These are phyloP conservation scores for Drosophila pseudoobscura DNA, from an alignment of 1,140 invertebrate genomes.

Conservation along the genomic window DNA sequence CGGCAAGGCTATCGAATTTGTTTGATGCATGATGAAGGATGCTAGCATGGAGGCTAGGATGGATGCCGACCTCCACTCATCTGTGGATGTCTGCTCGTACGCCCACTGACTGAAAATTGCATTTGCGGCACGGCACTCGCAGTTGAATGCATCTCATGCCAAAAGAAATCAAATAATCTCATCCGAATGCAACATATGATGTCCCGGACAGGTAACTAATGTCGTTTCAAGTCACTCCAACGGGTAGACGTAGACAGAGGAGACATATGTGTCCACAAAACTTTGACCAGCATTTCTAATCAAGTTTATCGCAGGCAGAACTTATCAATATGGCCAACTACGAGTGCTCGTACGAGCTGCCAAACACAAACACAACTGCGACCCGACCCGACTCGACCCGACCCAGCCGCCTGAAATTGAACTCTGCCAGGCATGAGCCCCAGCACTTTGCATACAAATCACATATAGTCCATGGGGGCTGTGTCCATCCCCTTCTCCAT, in stretches of 20 bases:
- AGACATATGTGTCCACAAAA: conserved; percentile 32
- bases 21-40: conserved; percentile 58
- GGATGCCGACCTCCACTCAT: background rate
- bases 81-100: conserved; percentile 17
- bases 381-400: conserved; percentile 24
- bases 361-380: conserved; percentile 56
- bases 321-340: conserved; percentile 76
- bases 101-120: conserved; percentile 59
- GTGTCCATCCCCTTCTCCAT: conserved; percentile 1
- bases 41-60: background rate
- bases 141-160: conserved; percentile 64
- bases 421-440: conserved; percentile 56
- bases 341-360: conserved; percentile 18
- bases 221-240: conserved; percentile 12
- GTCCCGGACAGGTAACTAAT: conserved; percentile 22
- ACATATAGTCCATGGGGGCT: conserved; percentile 44
- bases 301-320: conserved; percentile 54
- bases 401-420: conserved; percentile 63
- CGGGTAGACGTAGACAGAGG: background rate
- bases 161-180: conserved; percentile 72
- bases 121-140: conserved; percentile 77
- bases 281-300: conserved; percentile 58
- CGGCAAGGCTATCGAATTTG: conserved; percentile 78
- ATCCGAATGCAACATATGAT: conserved; percentile 34
- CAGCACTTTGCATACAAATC: conserved; percentile 80